Evolutionary conservation across 1,140 invertebrate species (phyloP).

Genomic region (Zaprionus nigranus): DNA sequence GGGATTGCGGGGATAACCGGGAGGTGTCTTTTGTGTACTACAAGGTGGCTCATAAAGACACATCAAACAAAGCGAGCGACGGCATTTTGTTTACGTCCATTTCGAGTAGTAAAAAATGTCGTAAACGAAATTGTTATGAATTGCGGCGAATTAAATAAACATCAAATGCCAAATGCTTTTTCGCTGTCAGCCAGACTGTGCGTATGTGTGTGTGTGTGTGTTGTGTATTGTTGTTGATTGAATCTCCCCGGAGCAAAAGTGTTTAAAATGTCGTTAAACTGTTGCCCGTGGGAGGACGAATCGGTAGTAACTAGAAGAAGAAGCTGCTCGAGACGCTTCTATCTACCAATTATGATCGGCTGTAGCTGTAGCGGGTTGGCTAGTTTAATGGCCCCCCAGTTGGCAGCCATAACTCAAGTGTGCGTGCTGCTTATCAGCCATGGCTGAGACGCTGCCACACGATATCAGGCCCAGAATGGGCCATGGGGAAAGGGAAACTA

Average conservation of each 20-base stretch:
- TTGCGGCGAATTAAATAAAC: conserved; percentile 81
- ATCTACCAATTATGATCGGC: conserved; percentile 52
- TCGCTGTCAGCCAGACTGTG: conserved; percentile 2
- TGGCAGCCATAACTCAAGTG: conserved; percentile 53
- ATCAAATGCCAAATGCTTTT: conserved; percentile 72
- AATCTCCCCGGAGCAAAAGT: conserved; percentile 48
- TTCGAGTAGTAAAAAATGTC: conserved; percentile 78
- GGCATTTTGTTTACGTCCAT: conserved; percentile 70
- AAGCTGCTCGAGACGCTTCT: conserved; percentile 1
- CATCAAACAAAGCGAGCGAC: conserved; percentile 60
- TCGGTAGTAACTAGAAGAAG: not conserved
- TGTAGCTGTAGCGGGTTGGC: conserved; percentile 28
- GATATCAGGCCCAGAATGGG: conserved; percentile 51
- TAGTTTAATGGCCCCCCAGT: conserved; percentile 37
- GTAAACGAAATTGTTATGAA: conserved; percentile 82
- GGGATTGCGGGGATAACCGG: conserved; percentile 10
- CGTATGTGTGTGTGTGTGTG: conserved; percentile 14
- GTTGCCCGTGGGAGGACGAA: conserved; percentile 19
- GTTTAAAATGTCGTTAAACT: conserved; percentile 75
- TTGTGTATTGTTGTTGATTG: conserved; percentile 53
- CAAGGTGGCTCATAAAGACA: conserved; percentile 50
- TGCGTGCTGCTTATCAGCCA: conserved; percentile 60
- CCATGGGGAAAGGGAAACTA: conserved; percentile 28
- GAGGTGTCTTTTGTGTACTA: not conserved
- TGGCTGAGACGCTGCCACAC: conserved; percentile 51